These are phyloP conservation scores for Chrysina gloriosa DNA, from an alignment of 2,888 invertebrate species.

Conservation along the genomic window DNA sequence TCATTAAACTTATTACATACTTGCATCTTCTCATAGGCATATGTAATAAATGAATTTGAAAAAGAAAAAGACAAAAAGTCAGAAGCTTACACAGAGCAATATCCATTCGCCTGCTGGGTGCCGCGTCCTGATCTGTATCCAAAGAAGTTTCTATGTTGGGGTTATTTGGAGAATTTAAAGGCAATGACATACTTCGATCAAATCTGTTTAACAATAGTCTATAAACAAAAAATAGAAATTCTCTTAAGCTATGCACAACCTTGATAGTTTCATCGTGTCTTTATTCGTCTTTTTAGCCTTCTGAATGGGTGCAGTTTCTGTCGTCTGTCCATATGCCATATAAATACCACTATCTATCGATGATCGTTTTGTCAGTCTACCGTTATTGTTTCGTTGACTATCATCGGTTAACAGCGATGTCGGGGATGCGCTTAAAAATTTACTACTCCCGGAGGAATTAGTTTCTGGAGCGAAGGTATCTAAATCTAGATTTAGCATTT, in stretches of 20 bases:
- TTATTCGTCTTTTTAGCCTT: slow-evolving; percentile 58
- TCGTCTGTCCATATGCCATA: slow-evolving; percentile 66
- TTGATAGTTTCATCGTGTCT: slow-evolving; percentile 64
- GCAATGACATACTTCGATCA: slow-evolving; percentile 78
- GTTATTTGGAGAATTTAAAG: slow-evolving; percentile 68
- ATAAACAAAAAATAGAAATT: slow-evolving; percentile 38
- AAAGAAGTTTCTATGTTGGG: slow-evolving; percentile 65
- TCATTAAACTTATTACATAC: neutral
- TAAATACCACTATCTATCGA: slow-evolving; percentile 86
- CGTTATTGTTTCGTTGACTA: slow-evolving; percentile 56
- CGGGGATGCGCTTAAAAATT: slow-evolving; percentile 58
- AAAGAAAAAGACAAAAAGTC: slow-evolving; percentile 28
- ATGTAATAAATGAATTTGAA: neutral
- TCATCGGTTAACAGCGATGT: slow-evolving; percentile 61
- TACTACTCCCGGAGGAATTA: slow-evolving; percentile 54
- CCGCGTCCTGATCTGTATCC: slow-evolving; percentile 63
- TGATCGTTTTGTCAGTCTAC: slow-evolving; percentile 74
- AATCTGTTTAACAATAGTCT: slow-evolving; percentile 65
- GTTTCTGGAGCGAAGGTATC: slow-evolving; percentile 59
- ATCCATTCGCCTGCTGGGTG: slow-evolving; percentile 81
- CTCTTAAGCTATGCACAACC: slow-evolving; percentile 55
- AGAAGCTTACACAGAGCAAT: slow-evolving; percentile 81
- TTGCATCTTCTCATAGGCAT: slow-evolving; percentile 8
- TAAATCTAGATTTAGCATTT: slow-evolving; percentile 65
- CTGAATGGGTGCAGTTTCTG: slow-evolving; percentile 57